Conservation (phyloP, 2,113 vertebrate species). For the Oryzias melastigma region DNA sequence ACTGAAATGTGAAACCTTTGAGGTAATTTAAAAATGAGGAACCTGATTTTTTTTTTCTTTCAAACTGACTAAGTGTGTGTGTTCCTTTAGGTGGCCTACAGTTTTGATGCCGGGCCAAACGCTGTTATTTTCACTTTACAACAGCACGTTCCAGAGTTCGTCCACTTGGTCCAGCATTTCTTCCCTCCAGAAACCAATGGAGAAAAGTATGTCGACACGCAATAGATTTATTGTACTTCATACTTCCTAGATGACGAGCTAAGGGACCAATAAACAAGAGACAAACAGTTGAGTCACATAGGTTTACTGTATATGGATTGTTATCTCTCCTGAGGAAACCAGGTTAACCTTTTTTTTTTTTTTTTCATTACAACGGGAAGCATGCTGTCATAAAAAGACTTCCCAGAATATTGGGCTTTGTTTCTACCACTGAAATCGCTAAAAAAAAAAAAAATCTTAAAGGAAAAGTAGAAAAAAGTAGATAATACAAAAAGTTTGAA, state of each 20-base stretch:
- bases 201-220: constrained; percentile 79
- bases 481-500: too few relatives aligned
- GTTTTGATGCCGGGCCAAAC: constrained; percentile 94
- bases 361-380: too few relatives aligned
- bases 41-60: constrained; percentile 9
- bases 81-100: constrained; percentile 84
- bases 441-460: too few relatives aligned
- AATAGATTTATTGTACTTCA: background rate
- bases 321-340: too few relatives aligned
- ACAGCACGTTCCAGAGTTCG: constrained; percentile 82
- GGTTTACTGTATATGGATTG: too few relatives aligned
- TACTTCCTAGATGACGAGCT: background rate
- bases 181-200: constrained; percentile 84
- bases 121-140: constrained; percentile 87
- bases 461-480: too few relatives aligned
- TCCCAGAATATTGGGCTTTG: too few relatives aligned
- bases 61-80: constrained; percentile 2
- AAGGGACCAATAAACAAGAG: too few relatives aligned
- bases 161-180: constrained; percentile 81
- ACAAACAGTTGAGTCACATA: too few relatives aligned
- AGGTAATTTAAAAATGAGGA: constrained; percentile 13
- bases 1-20: constrained; percentile 47
- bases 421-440: too few relatives aligned
- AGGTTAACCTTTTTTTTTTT: too few relatives aligned
- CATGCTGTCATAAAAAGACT: too few relatives aligned